Percentiles rank a stretch among this genome's conserved stretches.
Conservation (phyloP, 2,113 vertebrate genomes). For the Ascaphus truei region DNA sequence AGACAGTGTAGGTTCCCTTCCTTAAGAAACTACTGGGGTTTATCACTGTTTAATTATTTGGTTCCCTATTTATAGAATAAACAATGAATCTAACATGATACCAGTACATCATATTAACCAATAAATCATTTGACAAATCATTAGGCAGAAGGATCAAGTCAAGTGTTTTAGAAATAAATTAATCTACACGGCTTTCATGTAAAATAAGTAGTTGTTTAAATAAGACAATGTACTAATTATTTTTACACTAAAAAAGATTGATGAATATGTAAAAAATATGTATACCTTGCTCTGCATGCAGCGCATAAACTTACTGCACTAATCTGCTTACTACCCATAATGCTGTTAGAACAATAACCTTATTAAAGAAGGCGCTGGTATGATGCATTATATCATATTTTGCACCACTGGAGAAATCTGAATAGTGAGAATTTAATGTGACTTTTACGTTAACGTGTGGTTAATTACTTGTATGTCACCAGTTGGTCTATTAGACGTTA, state of each 20-base stretch:
- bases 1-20: no score
- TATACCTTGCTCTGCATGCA: conserved; percentile 63
- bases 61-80: conserved; percentile 72
- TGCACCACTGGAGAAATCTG: no score
- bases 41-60: conserved; percentile 71
- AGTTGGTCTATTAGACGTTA: conserved; percentile 42
- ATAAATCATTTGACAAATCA: conserved; percentile 79
- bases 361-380: no score
- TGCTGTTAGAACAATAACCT: conserved; percentile 23
- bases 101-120: conserved; percentile 73
- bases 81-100: conserved; percentile 74
- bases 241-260: conserved; percentile 73
- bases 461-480: conserved; percentile 51
- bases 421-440: conserved; percentile 7
- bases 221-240: conserved; percentile 70
- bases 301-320: conserved; percentile 46
- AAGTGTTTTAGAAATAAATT: conserved; percentile 80
- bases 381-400: no score
- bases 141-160: conserved; percentile 78
- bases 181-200: conserved; percentile 72
- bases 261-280: conserved; percentile 70
- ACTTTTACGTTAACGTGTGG: conserved; percentile 41
- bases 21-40: no score
- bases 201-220: conserved; percentile 75
- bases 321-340: conserved; percentile 34